A percentile compares a stretch with the other conserved stretches of the same genome.
phyloP scores from a whole-genome alignment of 2,888 invertebrate genomes.

The Alviniconcha strummeri region DNA sequence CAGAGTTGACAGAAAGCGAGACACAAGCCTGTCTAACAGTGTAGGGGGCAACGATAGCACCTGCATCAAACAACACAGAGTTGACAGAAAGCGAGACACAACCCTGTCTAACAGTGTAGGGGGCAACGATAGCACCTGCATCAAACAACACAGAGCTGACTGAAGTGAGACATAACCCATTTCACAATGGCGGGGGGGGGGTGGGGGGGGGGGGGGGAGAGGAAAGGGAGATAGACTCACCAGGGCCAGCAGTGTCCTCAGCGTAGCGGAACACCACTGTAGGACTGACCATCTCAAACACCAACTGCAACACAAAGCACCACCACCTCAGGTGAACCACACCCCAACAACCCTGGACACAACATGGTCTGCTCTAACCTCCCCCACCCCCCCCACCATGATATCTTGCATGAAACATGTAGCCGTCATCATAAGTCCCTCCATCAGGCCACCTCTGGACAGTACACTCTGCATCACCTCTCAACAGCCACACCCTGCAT shows the following conservation, averaged over 20 bases:
- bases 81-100: conserved; percentile 83
- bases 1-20: background rate
- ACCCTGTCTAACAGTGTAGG: conserved; percentile 53
- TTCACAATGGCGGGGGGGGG: no score
- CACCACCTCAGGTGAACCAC: background rate
- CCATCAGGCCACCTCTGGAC: no score
- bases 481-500: no score
- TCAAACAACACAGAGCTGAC: conserved; percentile 59
- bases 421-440: no score
- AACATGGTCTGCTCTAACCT: no score
- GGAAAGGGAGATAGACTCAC: conserved; percentile 33
- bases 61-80: conserved; percentile 70
- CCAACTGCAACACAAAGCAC: conserved; percentile 74
- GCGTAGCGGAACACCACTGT: conserved; percentile 92
- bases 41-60: conserved; percentile 60
- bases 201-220: background rate
- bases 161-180: conserved; percentile 85
- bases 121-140: conserved; percentile 56
- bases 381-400: no score
- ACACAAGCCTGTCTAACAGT: conserved; percentile 40
- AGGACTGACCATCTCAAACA: conserved; percentile 86
- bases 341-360: no score
- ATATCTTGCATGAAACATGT: no score
- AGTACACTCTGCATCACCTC: no score
- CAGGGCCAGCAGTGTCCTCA: conserved; percentile 75